A percentile compares a stretch with the other conserved stretches of the same genome.
phyloP scores from a whole-genome alignment of 2,113 vertebrate genomes.

The Ifrita kowaldi region DNA sequence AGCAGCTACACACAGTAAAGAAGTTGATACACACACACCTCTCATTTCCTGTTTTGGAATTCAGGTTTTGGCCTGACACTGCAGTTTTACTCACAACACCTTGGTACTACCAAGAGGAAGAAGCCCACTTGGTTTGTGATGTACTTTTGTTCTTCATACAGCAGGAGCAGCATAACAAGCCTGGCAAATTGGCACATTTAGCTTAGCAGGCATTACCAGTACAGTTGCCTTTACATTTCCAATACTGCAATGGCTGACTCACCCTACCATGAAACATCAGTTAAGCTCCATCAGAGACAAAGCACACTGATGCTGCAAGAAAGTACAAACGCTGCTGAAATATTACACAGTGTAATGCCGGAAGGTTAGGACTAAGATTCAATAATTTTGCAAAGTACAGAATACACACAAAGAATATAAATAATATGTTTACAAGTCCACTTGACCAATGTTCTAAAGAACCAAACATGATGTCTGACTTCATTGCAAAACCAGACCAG shows the following conservation, averaged over 20 bases:
- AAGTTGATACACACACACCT: neutral
- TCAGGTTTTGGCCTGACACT: neutral
- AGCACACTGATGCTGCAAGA: neutral
- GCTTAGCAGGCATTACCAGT: neutral
- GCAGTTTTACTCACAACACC: neutral
- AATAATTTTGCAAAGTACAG: neutral
- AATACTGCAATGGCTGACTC: neutral
- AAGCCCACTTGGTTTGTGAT: neutral
- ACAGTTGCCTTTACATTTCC: neutral
- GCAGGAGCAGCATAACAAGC: neutral
- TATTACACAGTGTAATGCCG: neutral
- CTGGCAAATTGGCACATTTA: neutral
- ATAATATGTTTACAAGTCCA: neutral
- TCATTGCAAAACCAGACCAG: neutral
- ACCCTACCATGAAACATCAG: neutral
- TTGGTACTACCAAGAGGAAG: neutral
- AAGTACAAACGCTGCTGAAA: neutral
- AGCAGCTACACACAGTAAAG: neutral
- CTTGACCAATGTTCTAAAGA: neutral
- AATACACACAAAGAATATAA: neutral
- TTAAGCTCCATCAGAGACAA: neutral
- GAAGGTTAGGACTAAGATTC: neutral
- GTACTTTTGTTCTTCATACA: neutral
- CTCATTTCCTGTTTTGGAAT: neutral
- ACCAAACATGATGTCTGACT: neutral